These are phyloP conservation scores for Clarias macrocephalus DNA, from an alignment of 2,113 vertebrate genomes.

Conservation along the genomic window DNA sequence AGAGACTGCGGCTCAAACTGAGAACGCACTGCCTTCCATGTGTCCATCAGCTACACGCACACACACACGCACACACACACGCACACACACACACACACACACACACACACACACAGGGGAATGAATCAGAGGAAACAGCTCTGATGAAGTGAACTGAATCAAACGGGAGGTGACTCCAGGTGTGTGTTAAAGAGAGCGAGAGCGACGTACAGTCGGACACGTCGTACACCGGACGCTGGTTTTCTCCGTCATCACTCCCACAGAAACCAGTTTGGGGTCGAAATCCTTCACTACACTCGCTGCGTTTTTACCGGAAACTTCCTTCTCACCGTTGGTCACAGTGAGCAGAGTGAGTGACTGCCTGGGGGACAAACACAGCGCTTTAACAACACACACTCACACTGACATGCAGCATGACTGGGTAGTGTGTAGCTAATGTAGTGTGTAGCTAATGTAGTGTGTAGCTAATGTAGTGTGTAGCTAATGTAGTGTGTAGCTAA, in stretches of 20 bases:
- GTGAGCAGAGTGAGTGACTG: constrained; percentile 82
- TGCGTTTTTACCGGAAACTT: constrained; percentile 80
- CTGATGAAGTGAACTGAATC: not conserved
- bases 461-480: not conserved
- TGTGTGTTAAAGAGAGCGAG: not conserved
- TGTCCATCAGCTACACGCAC: constrained; percentile 76
- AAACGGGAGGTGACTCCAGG: not conserved
- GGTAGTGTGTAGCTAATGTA: no score
- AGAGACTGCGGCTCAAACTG: constrained; percentile 84
- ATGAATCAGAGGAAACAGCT: not conserved
- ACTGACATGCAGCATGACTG: not conserved
- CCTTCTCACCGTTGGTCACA: constrained; percentile 74
- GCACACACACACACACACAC: constrained; percentile 22
- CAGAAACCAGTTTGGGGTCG: constrained; percentile 77
- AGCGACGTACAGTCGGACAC: constrained; percentile 83
- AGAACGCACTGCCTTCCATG: constrained; percentile 79
- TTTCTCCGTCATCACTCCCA: constrained; percentile 79
- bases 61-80: constrained; percentile 28
- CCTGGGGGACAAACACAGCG: constrained; percentile 63
- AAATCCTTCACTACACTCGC: constrained; percentile 76
- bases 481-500: no score
- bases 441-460: not conserved
- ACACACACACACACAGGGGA: no score
- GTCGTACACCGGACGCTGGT: constrained; percentile 76
- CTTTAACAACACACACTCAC: not conserved